Conservation (phyloP, 2,113 vertebrate genomes). For the Brienomyrus longianalis region DNA sequence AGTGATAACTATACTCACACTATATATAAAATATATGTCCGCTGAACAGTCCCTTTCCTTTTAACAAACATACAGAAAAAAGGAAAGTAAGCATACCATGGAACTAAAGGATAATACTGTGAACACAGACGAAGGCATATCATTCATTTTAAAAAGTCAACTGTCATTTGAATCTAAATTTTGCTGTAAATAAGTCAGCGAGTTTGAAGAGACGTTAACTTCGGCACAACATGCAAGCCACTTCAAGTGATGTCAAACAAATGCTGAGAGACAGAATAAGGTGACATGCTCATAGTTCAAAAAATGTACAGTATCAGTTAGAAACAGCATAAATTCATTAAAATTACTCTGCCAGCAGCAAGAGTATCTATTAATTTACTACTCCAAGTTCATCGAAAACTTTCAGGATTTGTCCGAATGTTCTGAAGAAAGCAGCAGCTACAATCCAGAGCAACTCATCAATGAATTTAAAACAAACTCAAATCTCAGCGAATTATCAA, state of each 20-base stretch:
- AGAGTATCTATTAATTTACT: background rate
- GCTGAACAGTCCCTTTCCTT: background rate
- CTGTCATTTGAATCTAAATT: background rate
- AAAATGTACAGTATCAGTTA: background rate
- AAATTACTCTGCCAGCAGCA: background rate
- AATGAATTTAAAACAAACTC: background rate
- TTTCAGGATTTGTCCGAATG: background rate
- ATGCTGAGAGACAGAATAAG: constrained; percentile 24
- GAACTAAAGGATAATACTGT: background rate
- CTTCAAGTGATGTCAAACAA: constrained; percentile 28
- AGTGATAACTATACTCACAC: constrained; percentile 45
- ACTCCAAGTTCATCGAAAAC: background rate
- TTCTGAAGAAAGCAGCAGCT: background rate
- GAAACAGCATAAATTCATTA: background rate
- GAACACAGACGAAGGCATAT: background rate
- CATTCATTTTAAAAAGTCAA: background rate
- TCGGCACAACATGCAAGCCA: constrained; percentile 31
- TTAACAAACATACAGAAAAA: background rate
- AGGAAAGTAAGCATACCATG: background rate
- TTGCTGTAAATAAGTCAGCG: background rate
- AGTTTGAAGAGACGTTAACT: constrained; percentile 20
- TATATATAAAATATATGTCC: background rate
- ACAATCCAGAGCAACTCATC: background rate
- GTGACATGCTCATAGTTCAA: background rate
- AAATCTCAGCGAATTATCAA: background rate